phyloP scores from a whole-genome alignment of 1,140 invertebrate genomes.

The Sycophila sp. region DNA sequence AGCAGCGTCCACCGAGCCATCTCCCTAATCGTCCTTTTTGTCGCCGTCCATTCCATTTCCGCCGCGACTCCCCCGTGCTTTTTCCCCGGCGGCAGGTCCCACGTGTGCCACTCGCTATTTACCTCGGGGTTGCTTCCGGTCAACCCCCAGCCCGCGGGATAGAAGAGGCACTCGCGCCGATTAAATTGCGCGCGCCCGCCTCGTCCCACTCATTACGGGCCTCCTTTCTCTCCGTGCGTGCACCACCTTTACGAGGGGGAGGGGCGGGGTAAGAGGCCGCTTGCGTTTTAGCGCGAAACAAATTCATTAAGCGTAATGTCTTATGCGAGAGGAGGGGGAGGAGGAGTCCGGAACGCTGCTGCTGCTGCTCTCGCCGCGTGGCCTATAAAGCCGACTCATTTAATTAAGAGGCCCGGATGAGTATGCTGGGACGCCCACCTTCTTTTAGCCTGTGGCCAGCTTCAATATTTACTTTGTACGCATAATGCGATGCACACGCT shows the following conservation, averaged over 20 bases:
- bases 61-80: not conserved
- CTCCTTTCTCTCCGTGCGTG: too few relatives aligned
- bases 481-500: not conserved
- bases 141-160: too few relatives aligned
- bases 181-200: constrained; percentile 13
- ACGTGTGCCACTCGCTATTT: not conserved
- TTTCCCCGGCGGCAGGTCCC: too few relatives aligned
- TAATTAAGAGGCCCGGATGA: constrained; percentile 27
- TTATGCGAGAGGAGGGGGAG: not conserved
- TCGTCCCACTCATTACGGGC: not conserved
- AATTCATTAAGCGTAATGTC: constrained; percentile 37
- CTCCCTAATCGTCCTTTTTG: constrained; percentile 9
- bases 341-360: too few relatives aligned
- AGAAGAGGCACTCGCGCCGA: constrained; percentile 12
- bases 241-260: not conserved
- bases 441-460: not conserved
- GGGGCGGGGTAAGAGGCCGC: not conserved
- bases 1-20: not conserved
- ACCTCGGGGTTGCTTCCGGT: not conserved
- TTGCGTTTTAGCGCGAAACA: constrained; percentile 11
- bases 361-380: not conserved
- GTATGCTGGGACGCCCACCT: not conserved
- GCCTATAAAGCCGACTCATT: constrained; percentile 22
- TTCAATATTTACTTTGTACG: not conserved
- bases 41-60: constrained; percentile 12